Evolutionary conservation across 1,140 invertebrate species (phyloP), one percentile per base, ranked within the genome.

Genomic region (Pentalonia nigronervosa): DNA sequence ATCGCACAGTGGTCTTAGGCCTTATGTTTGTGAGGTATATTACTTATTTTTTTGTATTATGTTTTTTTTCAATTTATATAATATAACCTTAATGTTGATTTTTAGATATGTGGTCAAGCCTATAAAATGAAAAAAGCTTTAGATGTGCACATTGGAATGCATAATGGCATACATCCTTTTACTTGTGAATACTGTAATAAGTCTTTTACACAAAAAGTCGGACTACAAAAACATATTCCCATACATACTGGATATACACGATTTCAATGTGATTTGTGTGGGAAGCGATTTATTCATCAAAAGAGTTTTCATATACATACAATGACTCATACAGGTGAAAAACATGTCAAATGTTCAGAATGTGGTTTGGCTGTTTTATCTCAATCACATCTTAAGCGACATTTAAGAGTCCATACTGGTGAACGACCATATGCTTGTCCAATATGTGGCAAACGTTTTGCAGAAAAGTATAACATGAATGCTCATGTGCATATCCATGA

Each of bases 151-250:
- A 95, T 97, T 86, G 96, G 96, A 20, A 96, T 97, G 95, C 97
- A 97, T 94, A 96, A 96, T 94, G 96, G 96, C 94, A 97, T 97
- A 81, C 96, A 96, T 95, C 96, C 96, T 83, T 98, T 97, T 95
- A 96, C 96, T 91, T 98, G 97, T 95, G 96, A 96, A 92, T 96
- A 97, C 94, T 98, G 97, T 95, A 96, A 96, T n/a, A 98, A 98
- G 95, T 96, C 96, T 94, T 97, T 97, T 94, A 97, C 97, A 3
- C 97, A 97, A 93, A 97, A 97, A 95, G 96, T 96, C 8, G 96
- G 96, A 7, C 95, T 97, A 47, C 96, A 96, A 94, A 95, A 97
- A 94, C 97, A 97, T 94, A 95, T 97, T 94, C 96, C 96, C 25
- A 96, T 97, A 93, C 97, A 97, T 94, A 97, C 96, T 0, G 96